A percentile compares a stretch with the other conserved stretches of the same genome.
These are phyloP conservation scores for Marcusenius ussheri DNA, from an alignment of 2,113 vertebrate genomes.

Conservation along the genomic window DNA sequence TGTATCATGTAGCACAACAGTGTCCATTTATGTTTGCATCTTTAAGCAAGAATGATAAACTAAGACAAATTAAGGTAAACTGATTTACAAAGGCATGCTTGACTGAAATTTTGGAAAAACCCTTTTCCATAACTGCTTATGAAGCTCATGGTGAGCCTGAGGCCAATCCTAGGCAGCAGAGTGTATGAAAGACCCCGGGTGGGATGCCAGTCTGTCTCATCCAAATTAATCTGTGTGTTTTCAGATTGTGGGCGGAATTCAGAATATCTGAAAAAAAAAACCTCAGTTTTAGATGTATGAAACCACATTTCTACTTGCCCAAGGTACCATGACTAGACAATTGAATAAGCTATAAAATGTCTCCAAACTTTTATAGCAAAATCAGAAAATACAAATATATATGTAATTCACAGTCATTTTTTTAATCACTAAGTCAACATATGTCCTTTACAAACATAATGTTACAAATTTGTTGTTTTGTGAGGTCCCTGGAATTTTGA, in stretches of 20 bases:
- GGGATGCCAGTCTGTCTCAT: background rate
- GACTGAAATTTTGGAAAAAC: background rate
- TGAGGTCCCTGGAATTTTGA: no score
- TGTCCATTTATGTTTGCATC: background rate
- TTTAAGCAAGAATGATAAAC: background rate
- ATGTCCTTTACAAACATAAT: no score
- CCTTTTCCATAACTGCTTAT: no score
- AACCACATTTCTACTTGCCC: background rate
- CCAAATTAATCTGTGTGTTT: background rate
- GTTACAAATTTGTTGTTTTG: no score
- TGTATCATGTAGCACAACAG: background rate
- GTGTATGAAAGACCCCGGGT: background rate
- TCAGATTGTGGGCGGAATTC: background rate
- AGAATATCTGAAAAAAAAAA: background rate
- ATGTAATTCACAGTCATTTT: no score
- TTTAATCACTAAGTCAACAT: no score
- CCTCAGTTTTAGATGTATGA: no score
- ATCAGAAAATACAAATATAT: background rate
- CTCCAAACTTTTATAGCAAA: background rate
- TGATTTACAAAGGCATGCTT: background rate
- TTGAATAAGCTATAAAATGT: background rate
- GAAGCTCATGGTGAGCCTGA: background rate
- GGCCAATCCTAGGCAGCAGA: background rate
- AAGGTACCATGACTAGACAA: background rate
- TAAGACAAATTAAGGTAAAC: background rate